Evolutionary conservation across 2,113 vertebrate species (phyloP).

Genomic region (Neolamprologus kungweensis): DNA sequence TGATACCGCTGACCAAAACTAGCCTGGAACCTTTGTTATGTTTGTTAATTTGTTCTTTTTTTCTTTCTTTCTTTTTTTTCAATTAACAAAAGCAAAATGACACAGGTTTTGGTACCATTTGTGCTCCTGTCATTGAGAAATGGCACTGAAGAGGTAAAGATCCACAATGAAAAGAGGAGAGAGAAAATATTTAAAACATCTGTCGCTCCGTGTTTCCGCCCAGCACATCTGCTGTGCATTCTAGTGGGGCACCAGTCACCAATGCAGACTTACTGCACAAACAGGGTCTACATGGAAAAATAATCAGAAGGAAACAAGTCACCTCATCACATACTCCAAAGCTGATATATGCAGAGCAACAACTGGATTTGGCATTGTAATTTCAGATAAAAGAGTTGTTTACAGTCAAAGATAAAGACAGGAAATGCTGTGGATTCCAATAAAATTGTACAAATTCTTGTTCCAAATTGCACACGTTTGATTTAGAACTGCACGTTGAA

Average conservation of each 20-base stretch:
- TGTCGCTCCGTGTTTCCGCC: background rate
- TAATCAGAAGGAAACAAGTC: background rate
- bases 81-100: background rate
- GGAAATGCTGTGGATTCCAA: background rate
- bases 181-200: background rate
- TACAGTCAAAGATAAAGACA: background rate
- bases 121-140: background rate
- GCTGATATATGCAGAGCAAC: background rate
- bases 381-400: background rate
- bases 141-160: background rate
- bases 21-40: background rate
- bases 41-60: background rate
- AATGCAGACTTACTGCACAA: background rate
- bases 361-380: background rate
- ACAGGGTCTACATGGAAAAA: background rate
- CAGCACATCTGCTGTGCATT: background rate
- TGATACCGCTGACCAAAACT: background rate
- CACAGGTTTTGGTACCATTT: background rate
- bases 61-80: background rate
- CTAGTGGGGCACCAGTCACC: background rate
- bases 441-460: background rate
- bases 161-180: background rate
- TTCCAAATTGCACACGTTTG: background rate
- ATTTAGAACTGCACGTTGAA: background rate
- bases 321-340: background rate